Percentiles rank a stretch among this genome's conserved stretches.
phyloP scores from a whole-genome alignment of 2,113 vertebrate genomes.

The Rostratula benghalensis region DNA sequence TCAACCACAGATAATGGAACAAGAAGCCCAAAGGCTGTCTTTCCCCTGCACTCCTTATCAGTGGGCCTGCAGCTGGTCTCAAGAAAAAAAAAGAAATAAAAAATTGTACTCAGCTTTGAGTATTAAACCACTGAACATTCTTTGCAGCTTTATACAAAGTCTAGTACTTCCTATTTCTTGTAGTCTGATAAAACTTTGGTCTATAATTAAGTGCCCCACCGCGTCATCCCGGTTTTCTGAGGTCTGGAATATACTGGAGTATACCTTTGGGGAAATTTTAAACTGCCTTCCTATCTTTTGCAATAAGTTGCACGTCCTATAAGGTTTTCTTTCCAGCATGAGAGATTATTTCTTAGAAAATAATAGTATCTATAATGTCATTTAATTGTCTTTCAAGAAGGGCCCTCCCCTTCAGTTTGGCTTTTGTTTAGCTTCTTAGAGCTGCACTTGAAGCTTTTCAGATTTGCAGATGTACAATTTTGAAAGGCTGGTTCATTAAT shows the following conservation, averaged over 20 bases:
- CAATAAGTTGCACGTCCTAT: background rate
- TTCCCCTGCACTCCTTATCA: constrained; percentile 33
- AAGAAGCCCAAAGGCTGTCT: constrained; percentile 16
- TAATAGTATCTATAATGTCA: background rate
- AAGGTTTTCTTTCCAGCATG: background rate
- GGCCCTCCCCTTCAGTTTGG: background rate
- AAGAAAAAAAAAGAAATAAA: background rate
- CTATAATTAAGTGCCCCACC: background rate
- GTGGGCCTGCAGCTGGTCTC: constrained; percentile 12
- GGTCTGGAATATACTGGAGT: background rate
- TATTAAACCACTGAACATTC: background rate
- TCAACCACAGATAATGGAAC: background rate
- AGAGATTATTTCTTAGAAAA: constrained; percentile 34
- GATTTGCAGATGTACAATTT: background rate
- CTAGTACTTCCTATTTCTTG: background rate
- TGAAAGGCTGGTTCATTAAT: background rate
- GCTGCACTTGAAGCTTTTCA: background rate
- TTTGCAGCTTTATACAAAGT: background rate
- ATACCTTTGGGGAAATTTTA: background rate
- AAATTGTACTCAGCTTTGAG: background rate
- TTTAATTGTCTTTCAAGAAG: constrained; percentile 33
- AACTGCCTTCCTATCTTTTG: background rate
- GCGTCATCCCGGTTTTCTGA: background rate
- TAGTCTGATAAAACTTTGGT: background rate
- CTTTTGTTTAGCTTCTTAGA: constrained; percentile 11